Conservation (phyloP, 2,888 invertebrate genomes). For the Netelia melanura region DNA sequence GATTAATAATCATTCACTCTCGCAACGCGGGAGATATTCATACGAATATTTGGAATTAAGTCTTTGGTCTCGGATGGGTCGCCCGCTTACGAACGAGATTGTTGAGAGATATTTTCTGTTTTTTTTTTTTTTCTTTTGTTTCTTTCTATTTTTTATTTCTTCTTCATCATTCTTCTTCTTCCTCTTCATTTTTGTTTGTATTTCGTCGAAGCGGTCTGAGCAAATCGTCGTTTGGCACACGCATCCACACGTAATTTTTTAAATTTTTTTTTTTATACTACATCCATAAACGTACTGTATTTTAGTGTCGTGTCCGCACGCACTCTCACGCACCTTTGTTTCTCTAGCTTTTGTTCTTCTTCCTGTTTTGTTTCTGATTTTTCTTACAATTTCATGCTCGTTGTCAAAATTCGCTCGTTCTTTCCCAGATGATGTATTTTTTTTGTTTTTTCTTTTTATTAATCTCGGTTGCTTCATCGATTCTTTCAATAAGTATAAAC, state of each 20-base stretch:
- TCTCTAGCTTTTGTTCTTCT: background rate
- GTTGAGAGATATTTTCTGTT: conserved; percentile 46
- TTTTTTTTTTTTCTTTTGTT: conserved; percentile 36
- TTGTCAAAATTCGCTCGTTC: background rate
- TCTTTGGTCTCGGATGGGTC: conserved; percentile 83
- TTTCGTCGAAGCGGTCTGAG: conserved; percentile 80
- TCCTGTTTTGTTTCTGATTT: conserved; percentile 2
- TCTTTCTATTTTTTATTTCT: too few species aligned
- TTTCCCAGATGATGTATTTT: conserved; percentile 17
- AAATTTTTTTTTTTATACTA: conserved; percentile 21
- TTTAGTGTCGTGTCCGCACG: conserved; percentile 29
- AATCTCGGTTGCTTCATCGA: conserved; percentile 27
- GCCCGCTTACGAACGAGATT: conserved; percentile 74
- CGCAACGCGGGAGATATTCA: conserved; percentile 43
- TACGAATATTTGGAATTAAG: conserved; percentile 76
- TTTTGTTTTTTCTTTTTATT: conserved; percentile 9
- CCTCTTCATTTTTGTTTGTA: conserved; percentile 18
- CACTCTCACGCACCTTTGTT: conserved; percentile 41
- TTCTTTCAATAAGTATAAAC: conserved; percentile 1
- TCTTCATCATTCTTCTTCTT: conserved; percentile 5
- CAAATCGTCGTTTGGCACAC: conserved; percentile 83
- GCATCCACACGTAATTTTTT: conserved; percentile 74
- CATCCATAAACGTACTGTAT: conserved; percentile 47
- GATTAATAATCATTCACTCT: conserved; percentile 9
- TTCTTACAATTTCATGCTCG: background rate